A percentile compares a stretch with the other conserved stretches of the same genome.
Evolutionary conservation across 2,113 vertebrate genomes (phyloP).

Genomic region (Pyrgilauda ruficollis): DNA sequence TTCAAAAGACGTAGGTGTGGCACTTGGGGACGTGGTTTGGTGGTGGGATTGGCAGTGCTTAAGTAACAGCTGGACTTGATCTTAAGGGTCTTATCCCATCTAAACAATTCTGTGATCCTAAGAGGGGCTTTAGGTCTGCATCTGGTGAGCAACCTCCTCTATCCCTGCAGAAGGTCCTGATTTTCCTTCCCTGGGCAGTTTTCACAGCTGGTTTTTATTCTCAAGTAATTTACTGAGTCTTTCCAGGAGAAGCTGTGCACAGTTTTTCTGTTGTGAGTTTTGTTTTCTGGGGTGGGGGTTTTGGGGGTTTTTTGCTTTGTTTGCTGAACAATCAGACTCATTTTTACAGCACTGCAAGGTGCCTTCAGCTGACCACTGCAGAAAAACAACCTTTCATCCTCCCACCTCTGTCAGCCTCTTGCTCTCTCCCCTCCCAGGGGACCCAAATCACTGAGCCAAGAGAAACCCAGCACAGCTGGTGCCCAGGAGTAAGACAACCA

Average conservation of each 20-base stretch:
- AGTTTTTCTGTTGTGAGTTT: neutral
- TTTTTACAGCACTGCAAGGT: neutral
- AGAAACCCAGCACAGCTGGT: constrained; percentile 17
- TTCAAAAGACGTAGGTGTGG: neutral
- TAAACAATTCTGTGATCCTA: neutral
- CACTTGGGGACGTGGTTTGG: neutral
- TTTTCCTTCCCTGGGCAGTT: neutral
- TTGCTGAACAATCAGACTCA: neutral
- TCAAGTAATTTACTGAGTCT: neutral
- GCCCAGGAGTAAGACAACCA: neutral
- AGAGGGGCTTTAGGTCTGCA: neutral
- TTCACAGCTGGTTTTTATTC: neutral
- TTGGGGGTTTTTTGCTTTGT: neutral
- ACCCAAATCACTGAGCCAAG: neutral
- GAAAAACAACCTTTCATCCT: neutral
- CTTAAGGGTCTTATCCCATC: neutral
- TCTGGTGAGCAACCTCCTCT: neutral
- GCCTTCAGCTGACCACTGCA: neutral
- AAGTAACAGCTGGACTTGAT: neutral
- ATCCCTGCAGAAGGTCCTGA: neutral
- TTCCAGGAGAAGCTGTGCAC: neutral
- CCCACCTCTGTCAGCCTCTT: neutral
- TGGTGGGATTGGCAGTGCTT: neutral
- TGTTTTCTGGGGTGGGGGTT: neutral
- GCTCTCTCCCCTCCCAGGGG: neutral